Evolutionary conservation across 2,888 invertebrate genomes (phyloP).

Genomic region (Hofmannophila pseudospretella): DNA sequence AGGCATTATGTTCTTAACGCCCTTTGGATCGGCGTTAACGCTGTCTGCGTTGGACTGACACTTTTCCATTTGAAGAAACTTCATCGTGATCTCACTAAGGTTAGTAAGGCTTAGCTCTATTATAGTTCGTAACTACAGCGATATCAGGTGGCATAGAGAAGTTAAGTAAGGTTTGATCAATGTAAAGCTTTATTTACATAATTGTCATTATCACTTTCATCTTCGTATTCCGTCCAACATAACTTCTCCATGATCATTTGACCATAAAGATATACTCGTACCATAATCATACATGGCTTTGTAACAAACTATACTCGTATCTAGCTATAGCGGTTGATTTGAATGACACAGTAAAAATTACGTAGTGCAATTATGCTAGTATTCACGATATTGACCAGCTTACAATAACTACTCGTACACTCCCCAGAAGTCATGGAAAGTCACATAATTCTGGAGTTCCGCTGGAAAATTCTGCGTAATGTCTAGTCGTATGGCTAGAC

Average conservation of each 20-base stretch:
- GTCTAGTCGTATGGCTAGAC: constrained; percentile 38
- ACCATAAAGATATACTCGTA: constrained; percentile 13
- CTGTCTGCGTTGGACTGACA: constrained; percentile 90
- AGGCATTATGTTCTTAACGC: constrained; percentile 94
- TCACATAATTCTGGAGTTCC: constrained; percentile 37
- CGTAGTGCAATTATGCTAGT: constrained; percentile 42
- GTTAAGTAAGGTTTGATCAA: constrained; percentile 28
- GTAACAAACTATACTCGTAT: constrained; percentile 22
- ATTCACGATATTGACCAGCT: constrained; percentile 27
- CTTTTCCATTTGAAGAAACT: constrained; percentile 90
- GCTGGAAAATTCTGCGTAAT: constrained; percentile 38
- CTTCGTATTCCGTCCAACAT: constrained; percentile 24
- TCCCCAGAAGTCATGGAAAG: constrained; percentile 38
- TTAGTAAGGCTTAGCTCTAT: constrained; percentile 31
- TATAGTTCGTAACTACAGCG: neutral
- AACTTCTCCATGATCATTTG: constrained; percentile 54
- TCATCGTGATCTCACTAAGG: constrained; percentile 88
- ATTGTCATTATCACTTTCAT: constrained; percentile 42
- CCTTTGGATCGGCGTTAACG: constrained; percentile 92
- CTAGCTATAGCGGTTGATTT: constrained; percentile 34
- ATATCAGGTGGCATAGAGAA: constrained; percentile 46
- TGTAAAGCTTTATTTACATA: constrained; percentile 35
- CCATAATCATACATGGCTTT: constrained; percentile 50
- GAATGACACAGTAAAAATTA: constrained; percentile 38
- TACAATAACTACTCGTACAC: constrained; percentile 27